Evolutionary conservation across 1,140 invertebrate species (phyloP).

Genomic region (Trachymyrmex septentrionalis): DNA sequence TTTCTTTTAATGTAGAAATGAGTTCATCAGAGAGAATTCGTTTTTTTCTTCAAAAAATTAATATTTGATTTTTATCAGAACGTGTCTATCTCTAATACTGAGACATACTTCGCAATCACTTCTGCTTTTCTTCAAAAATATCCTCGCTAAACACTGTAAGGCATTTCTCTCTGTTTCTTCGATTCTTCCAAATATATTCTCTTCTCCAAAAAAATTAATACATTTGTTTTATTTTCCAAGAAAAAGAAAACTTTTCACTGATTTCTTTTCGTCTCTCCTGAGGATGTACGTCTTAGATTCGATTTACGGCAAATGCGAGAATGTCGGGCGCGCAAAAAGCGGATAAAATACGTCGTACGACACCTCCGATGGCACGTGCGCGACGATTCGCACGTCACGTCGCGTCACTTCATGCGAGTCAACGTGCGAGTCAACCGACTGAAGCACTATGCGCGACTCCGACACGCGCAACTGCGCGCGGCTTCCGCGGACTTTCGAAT

Average conservation of each 20-base stretch:
- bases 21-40: background rate
- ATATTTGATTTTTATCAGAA: background rate
- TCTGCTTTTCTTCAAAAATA: background rate
- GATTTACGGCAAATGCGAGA: background rate
- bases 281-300: background rate
- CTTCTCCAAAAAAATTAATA: background rate
- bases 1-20: background rate
- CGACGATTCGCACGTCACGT: conserved; percentile 8
- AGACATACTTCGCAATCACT: background rate
- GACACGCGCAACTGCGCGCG: conserved; percentile 31
- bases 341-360: background rate
- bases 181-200: background rate
- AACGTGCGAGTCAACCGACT: conserved; percentile 44
- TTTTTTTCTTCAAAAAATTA: background rate
- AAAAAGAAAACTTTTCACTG: conserved; percentile 11
- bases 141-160: background rate
- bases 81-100: background rate
- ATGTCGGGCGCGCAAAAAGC: background rate
- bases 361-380: conserved; percentile 19
- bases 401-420: conserved; percentile 15
- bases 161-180: background rate
- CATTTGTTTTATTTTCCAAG: background rate
- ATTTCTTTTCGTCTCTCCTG: background rate
- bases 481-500: conserved; percentile 55
- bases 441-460: conserved; percentile 24